Base-by-base conservation (phyloP, 2,113 vertebrate genomes). In the Lepisosteus osseus region DNA sequence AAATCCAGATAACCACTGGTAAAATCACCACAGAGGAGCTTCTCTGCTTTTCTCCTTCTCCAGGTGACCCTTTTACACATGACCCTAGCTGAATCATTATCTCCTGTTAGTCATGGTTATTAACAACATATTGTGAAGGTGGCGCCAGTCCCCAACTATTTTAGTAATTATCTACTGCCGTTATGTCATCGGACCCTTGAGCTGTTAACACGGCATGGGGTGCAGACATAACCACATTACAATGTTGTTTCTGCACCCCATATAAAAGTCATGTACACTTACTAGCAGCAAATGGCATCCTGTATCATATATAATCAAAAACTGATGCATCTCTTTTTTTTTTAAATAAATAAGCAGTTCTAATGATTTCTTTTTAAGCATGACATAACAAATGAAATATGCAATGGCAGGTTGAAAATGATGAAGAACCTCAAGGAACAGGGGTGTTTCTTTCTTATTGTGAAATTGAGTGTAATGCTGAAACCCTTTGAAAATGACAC, bases 101-200 rank as follows among this genome's bases (percentile, higher is more conserved):
- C 42, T 55, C 17, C 40, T 12, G 54, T 56, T 68, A 17, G 9
- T 51, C 67, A 55, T 29, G 73, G 68, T 82, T 79, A 57, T 79
- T 78, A 64, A 59, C 11, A 59, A 29, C 3, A 64, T 63, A 42
- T 72, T 72, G 42, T 40, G 59, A 17, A 57, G 40, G 65, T 61
- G 57, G 75, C 61, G 71, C 74, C 79, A 79, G 75, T 78, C 77
- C 81, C 69, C 80, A 81, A 78, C 67, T 76, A 72, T 79, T 68
- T 71, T 70, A 68, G 75, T 85, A 84, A 88, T 78, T 84, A 79
- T 75, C 72, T 55, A 73, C 51, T 73, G 76, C 80, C 83, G 75
- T 47, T 80, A 74, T 85, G 74, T 83, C 83, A 79, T 72, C 72
- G 74, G 15, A 29, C 72, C 72, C 78, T 67, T 62, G 76, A 76